These are phyloP conservation scores for Prionace glauca DNA, from an alignment of 2,797 vertebrate genomes.

Conservation along the genomic window DNA sequence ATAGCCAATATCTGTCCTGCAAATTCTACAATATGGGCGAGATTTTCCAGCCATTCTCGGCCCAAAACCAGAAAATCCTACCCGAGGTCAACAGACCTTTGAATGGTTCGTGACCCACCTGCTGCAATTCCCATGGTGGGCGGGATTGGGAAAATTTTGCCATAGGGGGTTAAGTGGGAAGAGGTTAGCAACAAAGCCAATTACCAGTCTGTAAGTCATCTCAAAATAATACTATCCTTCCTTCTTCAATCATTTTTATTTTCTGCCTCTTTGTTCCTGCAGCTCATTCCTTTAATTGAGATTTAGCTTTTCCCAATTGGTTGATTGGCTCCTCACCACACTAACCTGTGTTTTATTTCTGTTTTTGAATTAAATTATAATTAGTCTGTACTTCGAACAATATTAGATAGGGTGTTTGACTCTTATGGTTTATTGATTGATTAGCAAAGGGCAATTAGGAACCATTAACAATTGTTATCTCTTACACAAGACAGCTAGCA, in stretches of 20 bases:
- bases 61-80: too few relatives aligned
- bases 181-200: background rate
- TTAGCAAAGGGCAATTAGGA: background rate
- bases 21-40: background rate
- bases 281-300: background rate
- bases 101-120: too few relatives aligned
- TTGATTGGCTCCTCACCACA: background rate
- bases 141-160: too few relatives aligned
- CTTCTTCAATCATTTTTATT: constrained; percentile 1
- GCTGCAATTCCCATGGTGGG: too few relatives aligned
- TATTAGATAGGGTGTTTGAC: constrained; percentile 2
- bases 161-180: background rate
- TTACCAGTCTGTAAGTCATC: background rate
- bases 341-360: background rate
- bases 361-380: background rate
- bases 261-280: background rate
- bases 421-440: background rate
- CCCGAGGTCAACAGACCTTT: too few relatives aligned
- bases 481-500: background rate
- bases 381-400: background rate
- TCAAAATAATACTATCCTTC: background rate
- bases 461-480: background rate
- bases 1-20: background rate
- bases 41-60: too few relatives aligned
- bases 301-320: background rate